A percentile compares a stretch with the other conserved stretches of the same genome.
These are phyloP conservation scores for Spodoptera frugiperda DNA, from an alignment of 1,140 invertebrate genomes.

Conservation along the genomic window DNA sequence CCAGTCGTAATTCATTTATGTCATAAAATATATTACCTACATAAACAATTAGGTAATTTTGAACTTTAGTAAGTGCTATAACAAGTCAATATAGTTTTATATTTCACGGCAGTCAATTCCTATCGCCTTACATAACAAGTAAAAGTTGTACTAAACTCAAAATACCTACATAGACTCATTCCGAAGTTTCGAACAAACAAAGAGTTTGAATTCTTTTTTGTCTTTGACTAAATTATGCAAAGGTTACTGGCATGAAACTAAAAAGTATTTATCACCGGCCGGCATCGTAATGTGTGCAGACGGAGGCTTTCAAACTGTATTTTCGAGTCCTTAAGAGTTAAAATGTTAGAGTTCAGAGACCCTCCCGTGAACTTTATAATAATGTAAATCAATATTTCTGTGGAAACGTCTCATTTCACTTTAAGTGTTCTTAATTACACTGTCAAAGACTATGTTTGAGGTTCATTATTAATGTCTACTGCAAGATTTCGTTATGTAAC, in stretches of 20 bases:
- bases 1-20: neutral
- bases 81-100: neutral
- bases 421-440: conserved; percentile 16
- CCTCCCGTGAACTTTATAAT: conserved; percentile 24
- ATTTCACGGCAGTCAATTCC: neutral
- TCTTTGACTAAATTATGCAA: conserved; percentile 21
- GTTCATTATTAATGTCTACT: neutral
- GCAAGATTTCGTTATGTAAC: neutral
- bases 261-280: conserved; percentile 10
- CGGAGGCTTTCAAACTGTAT: conserved; percentile 17
- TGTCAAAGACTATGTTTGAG: conserved; percentile 8
- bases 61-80: neutral
- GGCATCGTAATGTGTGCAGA: conserved; percentile 7
- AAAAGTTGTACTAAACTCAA: conserved; percentile 9
- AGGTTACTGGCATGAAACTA: conserved; percentile 27
- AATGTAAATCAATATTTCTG: conserved; percentile 41
- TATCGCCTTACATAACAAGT: conserved; percentile 17
- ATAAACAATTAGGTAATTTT: neutral
- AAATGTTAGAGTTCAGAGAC: conserved; percentile 27
- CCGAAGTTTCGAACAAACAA: conserved; percentile 11
- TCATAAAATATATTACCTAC: neutral
- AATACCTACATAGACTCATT: conserved; percentile 10
- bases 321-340: conserved; percentile 8
- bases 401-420: conserved; percentile 17
- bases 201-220: conserved; percentile 2